Evolutionary conservation across 2,888 invertebrate genomes (phyloP).

Genomic region (Dromius quadrimaculatus): DNA sequence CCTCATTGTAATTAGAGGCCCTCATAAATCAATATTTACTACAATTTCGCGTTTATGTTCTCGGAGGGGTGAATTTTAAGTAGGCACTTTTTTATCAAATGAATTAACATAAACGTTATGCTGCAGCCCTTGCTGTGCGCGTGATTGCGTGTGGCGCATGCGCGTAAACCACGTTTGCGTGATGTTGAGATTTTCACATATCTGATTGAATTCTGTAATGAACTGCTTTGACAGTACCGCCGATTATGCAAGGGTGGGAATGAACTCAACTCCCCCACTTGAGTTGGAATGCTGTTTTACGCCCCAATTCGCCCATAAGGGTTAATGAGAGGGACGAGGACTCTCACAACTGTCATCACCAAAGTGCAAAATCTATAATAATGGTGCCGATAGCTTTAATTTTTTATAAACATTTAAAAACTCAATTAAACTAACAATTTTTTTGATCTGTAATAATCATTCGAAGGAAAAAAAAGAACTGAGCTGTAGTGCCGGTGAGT

Average conservation of each 20-base stretch:
- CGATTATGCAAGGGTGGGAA: constrained; percentile 25
- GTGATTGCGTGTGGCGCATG: constrained; percentile 27
- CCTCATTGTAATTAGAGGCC: constrained; percentile 14
- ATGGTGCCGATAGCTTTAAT: no score
- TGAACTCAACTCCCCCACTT: constrained; percentile 11
- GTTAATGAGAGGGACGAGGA: neutral
- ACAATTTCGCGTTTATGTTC: constrained; percentile 42
- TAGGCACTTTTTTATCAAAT: constrained; percentile 58
- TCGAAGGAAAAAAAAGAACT: no score
- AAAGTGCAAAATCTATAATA: constrained; percentile 1
- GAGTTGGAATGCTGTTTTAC: constrained; percentile 20
- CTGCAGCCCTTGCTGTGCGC: constrained; percentile 53
- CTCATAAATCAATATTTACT: constrained; percentile 47
- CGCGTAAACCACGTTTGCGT: constrained; percentile 32
- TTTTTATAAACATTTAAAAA: no score
- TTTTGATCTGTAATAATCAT: no score
- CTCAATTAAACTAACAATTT: no score
- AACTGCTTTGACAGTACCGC: constrained; percentile 24
- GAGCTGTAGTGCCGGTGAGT: no score
- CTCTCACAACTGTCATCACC: neutral
- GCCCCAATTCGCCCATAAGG: constrained; percentile 10
- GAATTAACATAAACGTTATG: constrained; percentile 61
- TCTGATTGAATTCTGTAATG: constrained; percentile 50
- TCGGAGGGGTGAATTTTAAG: constrained; percentile 59
- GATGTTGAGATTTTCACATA: constrained; percentile 36